phyloP scores from a whole-genome alignment of 2,797 vertebrate genomes.

The Spatula versicolor region DNA sequence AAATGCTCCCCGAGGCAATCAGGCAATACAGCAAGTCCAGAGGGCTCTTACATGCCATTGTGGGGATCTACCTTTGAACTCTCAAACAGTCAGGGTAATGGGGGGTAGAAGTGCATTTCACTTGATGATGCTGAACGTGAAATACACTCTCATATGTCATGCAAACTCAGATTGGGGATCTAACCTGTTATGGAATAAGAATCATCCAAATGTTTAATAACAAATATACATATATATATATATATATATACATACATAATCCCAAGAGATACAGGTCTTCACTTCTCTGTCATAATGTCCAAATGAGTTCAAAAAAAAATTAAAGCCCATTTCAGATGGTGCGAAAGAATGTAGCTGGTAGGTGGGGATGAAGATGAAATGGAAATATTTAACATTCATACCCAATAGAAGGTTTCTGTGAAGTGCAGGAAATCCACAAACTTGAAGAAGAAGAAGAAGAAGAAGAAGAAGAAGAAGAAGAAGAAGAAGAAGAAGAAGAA shows the following conservation, averaged over 20 bases:
- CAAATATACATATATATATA: background rate
- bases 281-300: background rate
- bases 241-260: background rate
- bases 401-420: constrained; percentile 14
- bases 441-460: background rate
- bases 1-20: background rate
- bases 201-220: background rate
- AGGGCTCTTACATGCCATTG: background rate
- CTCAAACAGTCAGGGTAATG: background rate
- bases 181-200: background rate
- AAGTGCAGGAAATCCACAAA: constrained; percentile 54
- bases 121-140: background rate
- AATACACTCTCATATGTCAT: background rate
- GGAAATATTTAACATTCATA: constrained; percentile 63
- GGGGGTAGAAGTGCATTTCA: background rate
- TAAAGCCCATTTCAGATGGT: background rate
- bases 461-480: too few species aligned
- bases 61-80: constrained; percentile 25
- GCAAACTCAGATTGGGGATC: background rate
- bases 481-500: too few species aligned
- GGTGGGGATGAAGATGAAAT: constrained; percentile 36
- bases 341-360: constrained; percentile 15
- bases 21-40: background rate
- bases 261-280: background rate
- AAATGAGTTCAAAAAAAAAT: background rate